These are phyloP conservation scores for Drosophila vallismaia DNA, from an alignment of 2,888 invertebrate species.

Conservation along the genomic window DNA sequence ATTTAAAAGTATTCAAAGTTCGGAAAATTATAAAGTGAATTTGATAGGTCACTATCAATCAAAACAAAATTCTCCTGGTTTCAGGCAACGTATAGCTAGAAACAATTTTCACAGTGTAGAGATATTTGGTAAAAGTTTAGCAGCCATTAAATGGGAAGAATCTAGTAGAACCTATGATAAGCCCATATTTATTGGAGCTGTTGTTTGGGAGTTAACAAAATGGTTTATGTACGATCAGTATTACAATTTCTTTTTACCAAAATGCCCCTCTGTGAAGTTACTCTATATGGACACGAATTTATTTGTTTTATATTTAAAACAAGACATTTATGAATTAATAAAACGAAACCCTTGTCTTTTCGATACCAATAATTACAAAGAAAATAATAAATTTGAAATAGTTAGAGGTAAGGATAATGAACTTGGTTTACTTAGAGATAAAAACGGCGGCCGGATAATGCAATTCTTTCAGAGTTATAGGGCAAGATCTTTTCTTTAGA, in stretches of 20 bases:
- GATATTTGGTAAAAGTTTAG: not conserved
- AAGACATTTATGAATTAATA: not conserved
- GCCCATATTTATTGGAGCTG: constrained; percentile 4
- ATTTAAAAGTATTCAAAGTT: not conserved
- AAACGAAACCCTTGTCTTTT: not conserved
- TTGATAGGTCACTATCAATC: not conserved
- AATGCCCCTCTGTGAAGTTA: not conserved
- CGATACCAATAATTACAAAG: not conserved
- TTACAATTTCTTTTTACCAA: constrained; percentile 5
- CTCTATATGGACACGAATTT: not conserved
- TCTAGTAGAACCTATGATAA: not conserved
- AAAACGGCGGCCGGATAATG: not conserved
- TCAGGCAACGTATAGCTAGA: constrained; percentile 9
- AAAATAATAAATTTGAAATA: not conserved
- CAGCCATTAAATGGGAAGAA: not conserved
- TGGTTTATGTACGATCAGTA: constrained; percentile 15
- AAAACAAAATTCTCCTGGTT: not conserved
- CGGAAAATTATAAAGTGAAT: not conserved
- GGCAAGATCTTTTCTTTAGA: not conserved
- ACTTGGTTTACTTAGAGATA: not conserved
- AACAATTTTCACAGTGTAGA: constrained; percentile 6
- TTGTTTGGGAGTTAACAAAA: constrained; percentile 7
- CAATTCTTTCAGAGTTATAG: not conserved
- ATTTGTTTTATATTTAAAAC: not conserved
- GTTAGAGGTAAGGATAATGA: not conserved